Evolutionary conservation across 2,888 invertebrate genomes (phyloP), one percentile per base, ranked within the genome.

Genomic region (Ligdia adustata): DNA sequence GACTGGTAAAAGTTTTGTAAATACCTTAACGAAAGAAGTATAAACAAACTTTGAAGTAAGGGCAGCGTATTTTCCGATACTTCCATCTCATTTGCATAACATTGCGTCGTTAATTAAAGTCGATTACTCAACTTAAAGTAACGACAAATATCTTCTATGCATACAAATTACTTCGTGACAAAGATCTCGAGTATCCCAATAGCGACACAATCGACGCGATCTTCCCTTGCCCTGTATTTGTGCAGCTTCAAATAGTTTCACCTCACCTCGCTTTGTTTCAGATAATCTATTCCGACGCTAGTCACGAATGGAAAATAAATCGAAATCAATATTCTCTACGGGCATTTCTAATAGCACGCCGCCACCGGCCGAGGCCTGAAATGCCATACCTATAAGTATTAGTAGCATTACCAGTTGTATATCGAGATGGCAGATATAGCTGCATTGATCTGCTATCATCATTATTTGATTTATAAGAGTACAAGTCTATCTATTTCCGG

Each of bases 281-380:
- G 75, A 80, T 83, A 80, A 82, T 80, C 76, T 78, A 76, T 78
- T 72, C 70, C 62, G 64, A 73, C 72, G 73, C 76, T 56, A 66
- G 82, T 82, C 79, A 83, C 79, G 79, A 82, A 78, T 71, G 69
- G 75, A 77, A 80, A 85, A 85, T 84, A 83, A 84, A 86, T 83
- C 79, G 79, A 73, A 81, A 84, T 85, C 85, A 84, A 84, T 86
- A 84, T 80, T 67, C 69, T 71, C 69, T 65, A 60, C 64, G 63
- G 70, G 66, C 66, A 76, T 76, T 79, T 82, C 80, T 84, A 85
- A 83, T 80, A 78, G 74, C 66, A 62, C 62, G 69, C 72, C 71
- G 74, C 72, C 70, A 65, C 64, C 55, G 70, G 60, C 60, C 20
- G 49, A 18, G 13, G 34, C 18, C 9, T 14, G 29, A 50, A 52